Conservation (phyloP, 2,113 vertebrate species). For the Alethe castanea region DNA sequence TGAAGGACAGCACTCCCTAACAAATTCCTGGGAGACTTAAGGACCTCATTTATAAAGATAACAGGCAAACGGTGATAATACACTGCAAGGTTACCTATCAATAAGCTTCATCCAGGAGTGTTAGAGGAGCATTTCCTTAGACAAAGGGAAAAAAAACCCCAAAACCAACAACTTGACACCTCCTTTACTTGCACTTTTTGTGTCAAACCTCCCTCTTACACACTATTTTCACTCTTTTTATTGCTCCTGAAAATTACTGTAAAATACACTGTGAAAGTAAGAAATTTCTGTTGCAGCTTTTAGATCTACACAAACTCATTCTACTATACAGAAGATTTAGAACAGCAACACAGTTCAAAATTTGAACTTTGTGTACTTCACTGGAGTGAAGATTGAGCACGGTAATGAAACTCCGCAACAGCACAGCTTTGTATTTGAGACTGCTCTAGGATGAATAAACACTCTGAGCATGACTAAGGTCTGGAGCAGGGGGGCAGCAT, state of each 20-base stretch:
- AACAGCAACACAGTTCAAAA: background rate
- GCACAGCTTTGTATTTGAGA: background rate
- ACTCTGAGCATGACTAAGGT: slow-evolving; percentile 34
- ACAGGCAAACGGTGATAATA: background rate
- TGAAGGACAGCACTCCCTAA: background rate
- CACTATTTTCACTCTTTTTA: background rate
- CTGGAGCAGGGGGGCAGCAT: slow-evolving; percentile 66
- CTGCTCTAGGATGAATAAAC: slow-evolving; percentile 7
- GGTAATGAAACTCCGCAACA: background rate
- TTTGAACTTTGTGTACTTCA: background rate
- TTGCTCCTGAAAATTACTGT: background rate
- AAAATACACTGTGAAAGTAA: background rate
- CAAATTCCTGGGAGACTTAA: background rate
- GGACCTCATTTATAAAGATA: background rate
- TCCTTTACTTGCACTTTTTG: background rate
- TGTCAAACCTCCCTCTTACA: background rate
- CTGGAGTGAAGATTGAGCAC: background rate
- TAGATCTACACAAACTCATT: background rate
- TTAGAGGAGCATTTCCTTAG: background rate
- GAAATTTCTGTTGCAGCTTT: background rate
- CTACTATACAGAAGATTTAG: background rate
- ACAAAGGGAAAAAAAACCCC: accelerated
- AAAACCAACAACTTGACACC: background rate
- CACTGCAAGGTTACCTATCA: background rate
- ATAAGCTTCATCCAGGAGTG: background rate